A percentile compares a stretch with the other conserved stretches of the same genome.
Conservation (phyloP, 2,113 vertebrate genomes). For the Corythoichthys haematopterus region DNA sequence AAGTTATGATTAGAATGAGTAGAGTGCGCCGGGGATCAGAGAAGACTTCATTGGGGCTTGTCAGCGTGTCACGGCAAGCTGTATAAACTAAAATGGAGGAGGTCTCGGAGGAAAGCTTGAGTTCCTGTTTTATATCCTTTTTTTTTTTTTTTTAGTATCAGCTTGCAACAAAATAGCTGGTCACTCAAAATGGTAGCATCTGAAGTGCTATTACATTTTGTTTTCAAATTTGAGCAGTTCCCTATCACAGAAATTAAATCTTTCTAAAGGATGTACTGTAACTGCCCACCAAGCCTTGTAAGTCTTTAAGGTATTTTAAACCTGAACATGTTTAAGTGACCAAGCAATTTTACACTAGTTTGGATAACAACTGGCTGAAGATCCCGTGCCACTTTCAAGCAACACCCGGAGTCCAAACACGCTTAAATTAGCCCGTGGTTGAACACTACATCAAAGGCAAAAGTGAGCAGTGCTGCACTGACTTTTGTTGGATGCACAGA, state of each 20-base stretch:
- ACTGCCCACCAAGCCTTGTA: too few relatives aligned
- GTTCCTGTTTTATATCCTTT: conserved; percentile 33
- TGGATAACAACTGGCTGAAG: too few relatives aligned
- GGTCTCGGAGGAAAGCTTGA: conserved; percentile 40
- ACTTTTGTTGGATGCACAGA: background rate
- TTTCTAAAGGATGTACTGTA: too few relatives aligned
- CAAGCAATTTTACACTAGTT: too few relatives aligned
- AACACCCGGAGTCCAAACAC: background rate
- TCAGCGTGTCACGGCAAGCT: conserved; percentile 50
- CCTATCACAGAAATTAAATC: too few relatives aligned
- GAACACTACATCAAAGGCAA: background rate
- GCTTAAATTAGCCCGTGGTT: background rate
- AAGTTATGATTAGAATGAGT: conserved; percentile 45
- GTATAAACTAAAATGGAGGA: conserved; percentile 43
- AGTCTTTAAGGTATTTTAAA: too few relatives aligned
- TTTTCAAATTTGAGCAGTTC: too few relatives aligned
- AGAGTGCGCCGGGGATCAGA: conserved; percentile 52
- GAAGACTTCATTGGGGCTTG: conserved; percentile 48
- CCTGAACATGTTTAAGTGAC: too few relatives aligned
- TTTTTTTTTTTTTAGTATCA: conserved; percentile 18
- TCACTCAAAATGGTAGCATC: conserved; percentile 31
- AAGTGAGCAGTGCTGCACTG: background rate
- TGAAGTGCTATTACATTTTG: conserved; percentile 39
- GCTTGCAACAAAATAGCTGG: conserved; percentile 33
- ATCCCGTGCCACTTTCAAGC: background rate